phyloP scores from a whole-genome alignment of 1,140 invertebrate species.

The Macrocentrus cingulum region DNA sequence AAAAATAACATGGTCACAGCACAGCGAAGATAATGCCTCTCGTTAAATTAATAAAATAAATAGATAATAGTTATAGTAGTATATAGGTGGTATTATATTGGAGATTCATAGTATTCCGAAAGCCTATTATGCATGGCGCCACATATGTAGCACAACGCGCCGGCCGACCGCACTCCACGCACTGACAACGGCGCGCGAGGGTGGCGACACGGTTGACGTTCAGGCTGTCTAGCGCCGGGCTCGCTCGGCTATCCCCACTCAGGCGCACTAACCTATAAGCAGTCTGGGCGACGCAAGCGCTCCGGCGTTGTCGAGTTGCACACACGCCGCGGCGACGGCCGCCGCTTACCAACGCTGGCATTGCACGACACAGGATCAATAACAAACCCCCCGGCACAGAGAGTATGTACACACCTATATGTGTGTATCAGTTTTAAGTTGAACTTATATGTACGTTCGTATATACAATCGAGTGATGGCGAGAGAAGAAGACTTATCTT shows the following conservation, averaged over 20 bases:
- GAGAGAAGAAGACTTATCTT: conserved; percentile 17
- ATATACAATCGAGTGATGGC: conserved; percentile 1
- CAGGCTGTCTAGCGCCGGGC: conserved; percentile 17
- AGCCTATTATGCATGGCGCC: not conserved
- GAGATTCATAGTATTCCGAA: too few species aligned
- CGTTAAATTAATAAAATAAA: too few species aligned
- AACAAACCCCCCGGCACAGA: conserved; percentile 20
- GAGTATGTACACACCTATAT: not conserved
- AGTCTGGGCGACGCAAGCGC: not conserved
- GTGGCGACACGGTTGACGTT: conserved; percentile 29
- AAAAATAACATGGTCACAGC: not conserved
- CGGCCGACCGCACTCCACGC: conserved; percentile 49
- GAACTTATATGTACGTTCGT: not conserved
- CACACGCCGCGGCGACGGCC: not conserved
- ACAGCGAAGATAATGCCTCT: not conserved
- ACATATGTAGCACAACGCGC: conserved; percentile 37
- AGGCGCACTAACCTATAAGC: not conserved
- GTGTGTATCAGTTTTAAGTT: not conserved
- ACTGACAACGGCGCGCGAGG: conserved; percentile 36
- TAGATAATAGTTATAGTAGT: too few species aligned
- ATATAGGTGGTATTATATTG: too few species aligned
- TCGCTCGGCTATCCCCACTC: not conserved
- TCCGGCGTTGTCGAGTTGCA: not conserved
- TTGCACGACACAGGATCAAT: conserved; percentile 23
- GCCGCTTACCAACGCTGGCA: not conserved